These are phyloP conservation scores for Acanthiza pusilla DNA, from an alignment of 2,797 vertebrate genomes.

Conservation along the genomic window DNA sequence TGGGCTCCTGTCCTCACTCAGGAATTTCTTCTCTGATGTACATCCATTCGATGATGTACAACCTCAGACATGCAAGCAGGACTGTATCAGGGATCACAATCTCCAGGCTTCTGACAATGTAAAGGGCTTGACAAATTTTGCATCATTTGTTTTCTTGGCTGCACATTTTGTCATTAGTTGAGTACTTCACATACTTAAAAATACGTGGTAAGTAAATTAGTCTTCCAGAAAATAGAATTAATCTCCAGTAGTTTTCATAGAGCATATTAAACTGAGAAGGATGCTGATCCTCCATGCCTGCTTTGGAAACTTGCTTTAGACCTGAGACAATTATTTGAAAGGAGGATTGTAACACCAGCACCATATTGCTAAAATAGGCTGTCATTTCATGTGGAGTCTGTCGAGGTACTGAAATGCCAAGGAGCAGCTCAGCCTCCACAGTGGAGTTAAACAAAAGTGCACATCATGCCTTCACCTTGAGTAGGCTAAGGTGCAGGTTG, in stretches of 20 bases:
- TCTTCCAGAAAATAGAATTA: background rate
- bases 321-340: background rate
- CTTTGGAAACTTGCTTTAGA: background rate
- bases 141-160: background rate
- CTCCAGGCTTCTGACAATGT: background rate
- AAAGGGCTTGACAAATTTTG: background rate
- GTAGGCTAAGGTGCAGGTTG: background rate
- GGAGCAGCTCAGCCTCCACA: background rate
- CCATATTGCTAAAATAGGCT: background rate
- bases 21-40: background rate
- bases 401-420: background rate
- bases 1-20: background rate
- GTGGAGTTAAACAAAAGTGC: background rate
- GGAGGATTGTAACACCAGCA: background rate
- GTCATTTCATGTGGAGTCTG: background rate
- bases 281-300: background rate
- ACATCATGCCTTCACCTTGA: background rate
- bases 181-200: background rate
- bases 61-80: background rate
- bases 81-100: background rate
- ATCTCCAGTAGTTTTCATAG: background rate
- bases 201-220: background rate
- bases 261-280: background rate
- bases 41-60: background rate
- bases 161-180: background rate